Base-by-base conservation (phyloP, 2,888 invertebrate genomes). In the Dolichomitus sp. region DNA sequence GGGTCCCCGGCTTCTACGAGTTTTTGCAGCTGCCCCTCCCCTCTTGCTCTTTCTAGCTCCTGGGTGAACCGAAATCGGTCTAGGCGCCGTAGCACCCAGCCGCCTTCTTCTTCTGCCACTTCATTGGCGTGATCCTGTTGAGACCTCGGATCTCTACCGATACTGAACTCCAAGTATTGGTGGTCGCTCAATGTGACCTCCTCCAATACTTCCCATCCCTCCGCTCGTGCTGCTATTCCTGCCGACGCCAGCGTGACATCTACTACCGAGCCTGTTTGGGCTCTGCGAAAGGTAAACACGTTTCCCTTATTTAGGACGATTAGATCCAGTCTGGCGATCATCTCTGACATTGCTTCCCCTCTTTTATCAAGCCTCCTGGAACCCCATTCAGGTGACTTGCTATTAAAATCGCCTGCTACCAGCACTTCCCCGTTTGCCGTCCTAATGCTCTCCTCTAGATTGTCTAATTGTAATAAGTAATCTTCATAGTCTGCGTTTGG, bases 151-250 rank as follows among this genome's bases (percentile, higher is more conserved):
- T 30, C 54, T 0, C 27, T 27, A 12, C 27, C 48, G n/a, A 48
- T 27, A n/a, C 14, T 6, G 30, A 61, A 73, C 27, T 50, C 48
- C 12, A 85, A 70, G 11, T 77, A 84, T n/a, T 80, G 78, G 42
- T 82, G 5, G 81, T 57, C 17, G 81, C 78, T 50, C 50, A 66
- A 81, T 83, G 83, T n/a, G n/a, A n/a, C n/a, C n/a, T n/a, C n/a
- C n/a, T n/a, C n/a, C n/a, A n/a, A n/a, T n/a, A n/a, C n/a, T n/a
- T n/a, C n/a, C n/a, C n/a, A n/a, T 37, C 12, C 40, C 4, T 37
- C n/a, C 23, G 30, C 30, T 45, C 14, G 14, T 23, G 12, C 42
- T 30, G 73, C 57, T 23, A 54, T 23, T 57, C 12, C 65, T 0
- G 48, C 23, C 40, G 78, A 40, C 11, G 54, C 78, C 4, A 78